Evolutionary conservation across 2,113 vertebrate species (phyloP).

Genomic region (Coturnix japonica): DNA sequence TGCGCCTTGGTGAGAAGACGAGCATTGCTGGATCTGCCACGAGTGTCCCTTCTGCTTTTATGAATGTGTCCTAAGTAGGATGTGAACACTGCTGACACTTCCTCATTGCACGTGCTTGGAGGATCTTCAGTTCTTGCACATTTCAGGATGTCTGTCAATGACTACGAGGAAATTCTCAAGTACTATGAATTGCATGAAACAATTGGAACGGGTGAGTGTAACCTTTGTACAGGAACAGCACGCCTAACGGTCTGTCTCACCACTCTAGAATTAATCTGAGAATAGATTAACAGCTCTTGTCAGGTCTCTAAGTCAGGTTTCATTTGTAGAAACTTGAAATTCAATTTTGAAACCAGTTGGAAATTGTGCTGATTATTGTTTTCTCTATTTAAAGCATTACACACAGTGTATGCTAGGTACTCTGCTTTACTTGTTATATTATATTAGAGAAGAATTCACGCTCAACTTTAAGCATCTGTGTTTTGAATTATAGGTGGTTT

Average conservation of each 20-base stretch:
- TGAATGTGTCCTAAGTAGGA: rapidly evolving
- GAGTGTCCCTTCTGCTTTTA: rapidly evolving
- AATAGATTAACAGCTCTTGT: too few species aligned
- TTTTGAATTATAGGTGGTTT: conserved; percentile 85
- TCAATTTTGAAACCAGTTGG: neutral
- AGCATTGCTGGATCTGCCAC: too few species aligned
- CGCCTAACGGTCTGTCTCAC: rapidly evolving
- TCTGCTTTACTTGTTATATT: rapidly evolving
- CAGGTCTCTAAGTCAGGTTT: rapidly evolving
- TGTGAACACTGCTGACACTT: rapidly evolving
- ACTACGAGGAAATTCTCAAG: conserved; percentile 78
- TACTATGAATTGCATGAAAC: conserved; percentile 81
- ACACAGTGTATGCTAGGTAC: rapidly evolving
- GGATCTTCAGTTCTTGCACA: rapidly evolving
- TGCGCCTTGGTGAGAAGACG: neutral
- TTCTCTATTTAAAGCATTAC: rapidly evolving
- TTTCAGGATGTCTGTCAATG: conserved; percentile 51
- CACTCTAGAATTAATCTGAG: rapidly evolving
- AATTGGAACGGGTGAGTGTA: conserved; percentile 76
- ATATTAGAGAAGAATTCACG: rapidly evolving
- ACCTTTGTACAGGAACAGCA: too few species aligned
- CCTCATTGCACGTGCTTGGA: neutral
- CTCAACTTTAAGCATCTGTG: neutral
- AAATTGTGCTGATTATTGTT: neutral
- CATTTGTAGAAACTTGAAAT: rapidly evolving